Base-by-base conservation (phyloP, 2,113 vertebrate species). In the Sylvilagus bachmani region DNA sequence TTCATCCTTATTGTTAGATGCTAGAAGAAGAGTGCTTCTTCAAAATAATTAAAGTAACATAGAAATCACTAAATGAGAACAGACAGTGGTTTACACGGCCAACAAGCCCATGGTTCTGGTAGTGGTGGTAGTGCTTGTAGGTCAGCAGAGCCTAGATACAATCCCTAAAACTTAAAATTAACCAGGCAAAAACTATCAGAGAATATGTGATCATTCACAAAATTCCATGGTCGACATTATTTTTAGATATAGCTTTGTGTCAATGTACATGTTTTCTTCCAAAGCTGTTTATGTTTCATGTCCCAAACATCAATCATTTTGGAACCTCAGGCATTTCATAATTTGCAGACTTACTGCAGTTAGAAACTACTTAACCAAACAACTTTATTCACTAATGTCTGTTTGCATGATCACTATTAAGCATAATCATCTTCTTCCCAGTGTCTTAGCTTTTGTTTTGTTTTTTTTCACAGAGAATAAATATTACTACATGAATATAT, bases 11-110 rank as follows among this genome's bases (percentile, higher is more conserved):
- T 84, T 88, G 64, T 87, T 62, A 62, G 27, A 80, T 31, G 29
- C 49, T 31, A 58, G 16, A 81, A 90, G 36, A 79, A 97, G 5
- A 71, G 64, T 75, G 14, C 21, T n/a, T 85, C 55, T 94, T n/a
- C 38, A 36, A 70, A 88, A 61, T 14, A 73, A 85, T 22, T 62
- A 69, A 93, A 62, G 70, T 87, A 94, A 84, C 7, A 80, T 33
- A 38, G 29, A 89, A 89, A 64, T 66, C 33, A 64, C 6, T 74
- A 86, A 64, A 12, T 38, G 27, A 81, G 62, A 61, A 78, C 0
- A 88, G 19, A n/a, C 5, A 44, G 0, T 93, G 24, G 13, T 58
- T 92, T n/a, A 36, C 24, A 92, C 25, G 62, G 31, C 3, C 29
- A 64, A 49, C 29, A 94, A 16, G 12, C 9, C 22, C 4, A 24